These are phyloP conservation scores for Palythoa heliodiscus DNA, from an alignment of 92 coral and sea anemone genomes.

Conservation along the genomic window DNA sequence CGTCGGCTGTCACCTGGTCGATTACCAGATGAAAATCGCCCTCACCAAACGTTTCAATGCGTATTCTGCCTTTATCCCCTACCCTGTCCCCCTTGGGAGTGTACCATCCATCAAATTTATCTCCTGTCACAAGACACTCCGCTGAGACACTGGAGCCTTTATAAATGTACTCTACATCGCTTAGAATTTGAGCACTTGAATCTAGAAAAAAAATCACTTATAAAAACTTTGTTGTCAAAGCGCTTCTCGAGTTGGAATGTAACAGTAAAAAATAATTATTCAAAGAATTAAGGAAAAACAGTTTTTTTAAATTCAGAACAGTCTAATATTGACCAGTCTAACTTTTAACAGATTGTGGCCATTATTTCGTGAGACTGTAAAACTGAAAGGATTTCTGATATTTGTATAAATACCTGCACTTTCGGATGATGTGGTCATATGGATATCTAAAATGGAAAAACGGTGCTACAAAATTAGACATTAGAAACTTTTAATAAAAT, in stretches of 20 bases:
- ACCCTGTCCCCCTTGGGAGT: background rate
- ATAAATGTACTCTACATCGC: background rate
- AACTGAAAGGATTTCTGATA: no score
- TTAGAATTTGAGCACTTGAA: background rate
- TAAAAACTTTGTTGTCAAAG: no score
- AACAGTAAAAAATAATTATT: no score
- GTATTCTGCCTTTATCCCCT: background rate
- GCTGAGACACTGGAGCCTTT: background rate
- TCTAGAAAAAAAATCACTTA: background rate
- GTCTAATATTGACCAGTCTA: no score
- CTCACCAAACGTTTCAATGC: background rate
- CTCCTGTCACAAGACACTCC: constrained; percentile 9
- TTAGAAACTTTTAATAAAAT: background rate
- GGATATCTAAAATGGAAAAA: background rate
- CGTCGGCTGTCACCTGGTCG: background rate
- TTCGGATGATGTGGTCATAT: no score
- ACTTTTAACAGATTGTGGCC: no score
- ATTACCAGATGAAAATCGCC: constrained; percentile 12
- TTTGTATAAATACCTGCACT: no score
- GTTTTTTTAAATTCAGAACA: no score
- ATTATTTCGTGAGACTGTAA: no score
- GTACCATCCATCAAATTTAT: constrained; percentile 12
- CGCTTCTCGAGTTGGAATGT: no score
- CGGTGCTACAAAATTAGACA: background rate
- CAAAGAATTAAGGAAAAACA: no score